Base-by-base conservation (phyloP, 2,888 invertebrate genomes). In the Craniophora ligustri region DNA sequence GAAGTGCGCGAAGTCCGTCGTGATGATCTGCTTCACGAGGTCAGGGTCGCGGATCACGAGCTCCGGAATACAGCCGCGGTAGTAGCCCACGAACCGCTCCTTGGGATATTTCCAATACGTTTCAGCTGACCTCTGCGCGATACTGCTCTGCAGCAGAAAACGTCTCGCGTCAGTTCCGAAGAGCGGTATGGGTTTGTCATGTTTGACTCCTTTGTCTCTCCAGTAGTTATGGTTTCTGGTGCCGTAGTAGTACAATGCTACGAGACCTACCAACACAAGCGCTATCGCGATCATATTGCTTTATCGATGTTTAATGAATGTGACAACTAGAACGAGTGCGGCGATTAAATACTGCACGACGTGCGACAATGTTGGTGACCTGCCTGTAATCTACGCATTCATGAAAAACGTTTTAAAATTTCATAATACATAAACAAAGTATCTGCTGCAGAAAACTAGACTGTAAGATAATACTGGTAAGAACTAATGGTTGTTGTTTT, bases 21-120 rank as follows among this genome's bases (percentile, higher is more conserved):
- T 69, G 5, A 88, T 65, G 39, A 89, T 75, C 5, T 71, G 78
- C 41, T 86, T 87, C 2, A 82, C 70, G 2, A 88, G 75, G 2
- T 81, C 82, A 0, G 88, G 87, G 40, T 89, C 89, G 5, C 87
- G 76, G 10, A 88, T 70, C 8, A 89, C 68, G 8, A 89, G 73
- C 56, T 84, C 82, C 1, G 86, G 86, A 1, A 51, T 66, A 8
- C 58, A 62, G 1, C 77, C 81, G 4, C 87, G 76, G 60, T 74
- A 89, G 56, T 77, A 82, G 2, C 89, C 89, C 0, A 89, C 86
- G 7, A 84, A 76, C 21, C 76, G 76, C 54, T 88, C 87, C 0
- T 74, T 66, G 0, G 88, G 88, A 53, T 81, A 87, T 51, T 79
- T 82, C 75, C 80, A 78, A 63, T 88, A 89, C 7, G 72, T 58